Evolutionary conservation across 2,797 vertebrate species (phyloP).

Genomic region (Myripristis murdjan): DNA sequence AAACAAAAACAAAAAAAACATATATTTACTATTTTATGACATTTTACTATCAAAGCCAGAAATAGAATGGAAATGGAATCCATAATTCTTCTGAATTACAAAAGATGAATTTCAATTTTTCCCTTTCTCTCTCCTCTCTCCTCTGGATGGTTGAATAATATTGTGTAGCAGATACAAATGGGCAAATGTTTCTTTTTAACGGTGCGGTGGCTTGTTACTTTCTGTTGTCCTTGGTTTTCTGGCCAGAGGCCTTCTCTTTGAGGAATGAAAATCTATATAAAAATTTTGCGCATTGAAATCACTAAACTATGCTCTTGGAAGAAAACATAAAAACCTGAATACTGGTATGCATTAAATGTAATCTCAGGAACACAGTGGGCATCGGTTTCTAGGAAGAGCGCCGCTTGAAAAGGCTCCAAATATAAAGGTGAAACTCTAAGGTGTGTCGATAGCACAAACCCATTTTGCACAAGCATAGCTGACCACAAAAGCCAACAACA

Average conservation of each 20-base stretch:
- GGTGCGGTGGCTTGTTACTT: no score
- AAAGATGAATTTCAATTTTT: no score
- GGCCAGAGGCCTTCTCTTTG: constrained; percentile 12
- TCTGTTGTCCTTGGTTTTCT: neutral
- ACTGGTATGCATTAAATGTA: neutral
- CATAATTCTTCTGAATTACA: neutral
- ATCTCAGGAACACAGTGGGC: constrained; percentile 7
- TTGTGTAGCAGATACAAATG: no score
- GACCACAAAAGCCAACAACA: neutral
- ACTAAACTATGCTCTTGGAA: constrained; percentile 8
- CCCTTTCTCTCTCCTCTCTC: no score
- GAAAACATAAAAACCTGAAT: neutral
- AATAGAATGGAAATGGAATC: constrained; percentile 13
- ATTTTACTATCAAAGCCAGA: constrained; percentile 13
- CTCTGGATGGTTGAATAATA: neutral
- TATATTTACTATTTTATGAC: neutral
- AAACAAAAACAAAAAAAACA: constrained; percentile 26
- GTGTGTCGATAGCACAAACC: neutral
- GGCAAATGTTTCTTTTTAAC: no score
- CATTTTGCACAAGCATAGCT: neutral
- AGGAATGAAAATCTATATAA: no score
- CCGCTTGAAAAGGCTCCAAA: neutral
- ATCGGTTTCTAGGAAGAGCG: neutral
- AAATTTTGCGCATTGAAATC: neutral
- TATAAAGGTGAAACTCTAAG: neutral